Evolutionary conservation across 2,797 vertebrate species (phyloP).

Genomic region (Ptychobarbus kaznakovi): DNA sequence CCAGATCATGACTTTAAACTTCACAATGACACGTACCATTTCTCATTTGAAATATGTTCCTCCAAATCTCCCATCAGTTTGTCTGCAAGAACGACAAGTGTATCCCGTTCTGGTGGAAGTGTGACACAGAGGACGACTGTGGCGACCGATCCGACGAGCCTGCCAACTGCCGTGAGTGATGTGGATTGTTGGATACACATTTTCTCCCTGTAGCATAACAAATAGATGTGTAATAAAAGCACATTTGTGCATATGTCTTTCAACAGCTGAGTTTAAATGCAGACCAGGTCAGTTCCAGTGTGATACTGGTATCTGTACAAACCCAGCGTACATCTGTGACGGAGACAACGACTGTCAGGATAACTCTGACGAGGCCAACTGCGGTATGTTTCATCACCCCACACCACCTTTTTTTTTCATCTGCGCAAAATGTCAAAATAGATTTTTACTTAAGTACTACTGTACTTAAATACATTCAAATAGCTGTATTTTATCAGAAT

Average conservation of each 20-base stretch:
- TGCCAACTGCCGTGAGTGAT: conserved; percentile 89
- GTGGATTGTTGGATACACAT: neutral
- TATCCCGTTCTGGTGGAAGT: conserved; percentile 99
- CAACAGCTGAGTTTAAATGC: conserved; percentile 86
- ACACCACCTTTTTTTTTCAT: neutral
- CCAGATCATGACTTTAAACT: neutral
- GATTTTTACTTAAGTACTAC: no score
- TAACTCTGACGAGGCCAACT: conserved; percentile 87
- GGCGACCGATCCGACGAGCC: conserved; percentile 95
- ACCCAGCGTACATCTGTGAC: conserved; percentile 89
- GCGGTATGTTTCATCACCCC: conserved; percentile 69
- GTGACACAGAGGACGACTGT: conserved; percentile 97
- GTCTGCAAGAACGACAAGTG: conserved; percentile 99
- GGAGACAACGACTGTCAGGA: conserved; percentile 90
- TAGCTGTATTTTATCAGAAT: neutral
- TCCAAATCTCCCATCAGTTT: conserved; percentile 77
- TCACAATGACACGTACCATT: neutral
- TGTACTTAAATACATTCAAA: neutral
- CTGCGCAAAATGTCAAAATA: no score
- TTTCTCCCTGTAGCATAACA: neutral
- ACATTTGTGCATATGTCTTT: neutral
- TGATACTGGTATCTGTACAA: conserved; percentile 86
- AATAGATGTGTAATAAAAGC: neutral
- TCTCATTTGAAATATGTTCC: neutral
- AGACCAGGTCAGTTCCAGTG: conserved; percentile 86